phyloP scores from a whole-genome alignment of 2,888 invertebrate species.

The Nasonia oneida region DNA sequence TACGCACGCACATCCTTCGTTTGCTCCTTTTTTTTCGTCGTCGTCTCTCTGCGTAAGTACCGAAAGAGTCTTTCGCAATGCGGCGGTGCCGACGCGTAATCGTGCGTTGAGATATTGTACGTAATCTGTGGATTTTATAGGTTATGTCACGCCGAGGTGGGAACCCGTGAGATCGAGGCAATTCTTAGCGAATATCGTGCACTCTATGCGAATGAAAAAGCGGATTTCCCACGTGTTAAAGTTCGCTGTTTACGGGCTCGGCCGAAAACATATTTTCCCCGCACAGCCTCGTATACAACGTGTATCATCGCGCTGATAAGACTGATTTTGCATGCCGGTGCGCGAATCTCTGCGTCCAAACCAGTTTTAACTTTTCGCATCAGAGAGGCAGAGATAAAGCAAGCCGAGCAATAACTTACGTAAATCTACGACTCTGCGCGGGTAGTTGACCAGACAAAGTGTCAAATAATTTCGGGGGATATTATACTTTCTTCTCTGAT shows the following conservation, averaged over 20 bases:
- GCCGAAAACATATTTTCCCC: not conserved
- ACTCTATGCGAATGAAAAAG: no score
- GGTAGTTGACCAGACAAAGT: not conserved
- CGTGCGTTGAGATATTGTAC: not conserved
- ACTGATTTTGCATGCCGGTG: constrained; percentile 19
- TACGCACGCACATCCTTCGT: constrained; percentile 14
- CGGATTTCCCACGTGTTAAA: not conserved
- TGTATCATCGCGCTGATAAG: not conserved
- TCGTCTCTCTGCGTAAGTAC: not conserved
- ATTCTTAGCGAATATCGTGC: not conserved
- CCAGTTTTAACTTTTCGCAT: constrained; percentile 44
- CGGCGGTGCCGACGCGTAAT: not conserved
- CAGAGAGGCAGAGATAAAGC: not conserved
- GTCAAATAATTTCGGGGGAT: not conserved
- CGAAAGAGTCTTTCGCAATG: not conserved
- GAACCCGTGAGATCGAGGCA: not conserved
- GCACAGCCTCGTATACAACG: not conserved
- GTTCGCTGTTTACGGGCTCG: not conserved
- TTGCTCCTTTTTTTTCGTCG: not conserved
- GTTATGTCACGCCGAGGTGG: not conserved
- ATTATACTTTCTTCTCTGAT: no score
- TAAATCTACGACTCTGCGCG: not conserved
- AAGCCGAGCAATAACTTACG: not conserved
- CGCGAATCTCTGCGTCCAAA: constrained; percentile 14
- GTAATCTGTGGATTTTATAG: not conserved